These are phyloP conservation scores for Calonectris borealis DNA, from an alignment of 2,113 vertebrate species.

Conservation along the genomic window DNA sequence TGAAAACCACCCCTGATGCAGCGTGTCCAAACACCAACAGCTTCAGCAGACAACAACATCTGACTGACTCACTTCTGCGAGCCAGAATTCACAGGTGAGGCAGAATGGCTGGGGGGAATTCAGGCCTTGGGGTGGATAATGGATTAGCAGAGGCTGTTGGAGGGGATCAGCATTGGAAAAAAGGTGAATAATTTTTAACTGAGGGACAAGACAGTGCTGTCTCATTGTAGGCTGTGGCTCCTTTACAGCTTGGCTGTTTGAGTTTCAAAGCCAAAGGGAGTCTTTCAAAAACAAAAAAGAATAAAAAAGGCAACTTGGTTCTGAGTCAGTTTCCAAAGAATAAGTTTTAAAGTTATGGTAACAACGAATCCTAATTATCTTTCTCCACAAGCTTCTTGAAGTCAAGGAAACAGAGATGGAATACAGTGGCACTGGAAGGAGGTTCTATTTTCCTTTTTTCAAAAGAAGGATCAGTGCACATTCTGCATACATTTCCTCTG, in stretches of 20 bases:
- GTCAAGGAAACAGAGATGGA: neutral
- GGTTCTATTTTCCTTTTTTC: neutral
- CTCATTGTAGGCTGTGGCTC: neutral
- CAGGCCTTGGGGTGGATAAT: neutral
- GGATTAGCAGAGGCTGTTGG: neutral
- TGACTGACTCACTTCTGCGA: neutral
- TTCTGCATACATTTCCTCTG: neutral
- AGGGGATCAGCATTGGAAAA: neutral
- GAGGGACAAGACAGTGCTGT: neutral
- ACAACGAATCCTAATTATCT: neutral
- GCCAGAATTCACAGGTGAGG: neutral
- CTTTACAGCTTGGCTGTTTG: neutral
- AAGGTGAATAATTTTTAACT: neutral
- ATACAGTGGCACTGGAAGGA: neutral
- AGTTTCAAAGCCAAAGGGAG: neutral
- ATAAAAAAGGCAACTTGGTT: neutral
- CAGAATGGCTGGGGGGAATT: fast-evolving
- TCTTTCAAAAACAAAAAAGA: neutral
- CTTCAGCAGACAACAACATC: neutral
- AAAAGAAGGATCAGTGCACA: neutral
- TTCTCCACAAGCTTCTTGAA: neutral
- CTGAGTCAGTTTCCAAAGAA: neutral
- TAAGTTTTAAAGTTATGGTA: neutral
- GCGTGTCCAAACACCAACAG: neutral
- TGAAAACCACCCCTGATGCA: neutral